A percentile compares a stretch with the other conserved stretches of the same genome.
Conservation (phyloP, 2,113 vertebrate genomes). For the Vulpes ferrilata region DNA sequence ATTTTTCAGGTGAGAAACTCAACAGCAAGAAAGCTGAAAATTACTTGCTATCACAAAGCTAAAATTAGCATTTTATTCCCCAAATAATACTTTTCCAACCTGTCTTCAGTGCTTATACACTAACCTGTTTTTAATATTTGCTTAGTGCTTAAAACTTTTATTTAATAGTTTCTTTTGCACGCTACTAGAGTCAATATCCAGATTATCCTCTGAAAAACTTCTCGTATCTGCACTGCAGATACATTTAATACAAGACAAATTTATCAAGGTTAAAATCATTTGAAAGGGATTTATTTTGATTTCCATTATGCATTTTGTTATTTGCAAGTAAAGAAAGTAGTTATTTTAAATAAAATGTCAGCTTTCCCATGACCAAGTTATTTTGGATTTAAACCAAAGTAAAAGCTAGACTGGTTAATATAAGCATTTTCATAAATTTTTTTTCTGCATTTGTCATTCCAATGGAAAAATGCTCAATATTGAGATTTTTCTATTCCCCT, state of each 20-base stretch:
- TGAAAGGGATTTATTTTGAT: constrained; percentile 2
- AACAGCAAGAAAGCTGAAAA: background rate
- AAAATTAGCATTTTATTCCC: background rate
- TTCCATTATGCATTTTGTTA: background rate
- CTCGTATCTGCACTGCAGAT: background rate
- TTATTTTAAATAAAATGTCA: background rate
- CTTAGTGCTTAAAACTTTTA: background rate
- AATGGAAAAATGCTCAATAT: background rate
- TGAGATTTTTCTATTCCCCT: background rate
- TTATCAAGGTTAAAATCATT: background rate
- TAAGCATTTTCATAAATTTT: background rate
- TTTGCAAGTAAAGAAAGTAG: background rate
- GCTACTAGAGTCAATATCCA: background rate
- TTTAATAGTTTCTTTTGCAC: background rate
- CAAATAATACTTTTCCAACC: background rate
- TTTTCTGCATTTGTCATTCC: background rate
- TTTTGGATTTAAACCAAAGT: background rate
- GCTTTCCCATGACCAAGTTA: background rate
- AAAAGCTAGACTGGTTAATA: background rate
- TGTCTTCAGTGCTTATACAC: background rate
- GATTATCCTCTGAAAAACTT: background rate
- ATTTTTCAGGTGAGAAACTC: background rate
- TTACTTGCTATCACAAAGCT: background rate
- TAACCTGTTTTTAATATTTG: background rate
- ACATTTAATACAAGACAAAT: background rate